A percentile compares a stretch with the other conserved stretches of the same genome.
phyloP scores from a whole-genome alignment of 1,140 invertebrate species.

The Amphibalanus amphitrite region DNA sequence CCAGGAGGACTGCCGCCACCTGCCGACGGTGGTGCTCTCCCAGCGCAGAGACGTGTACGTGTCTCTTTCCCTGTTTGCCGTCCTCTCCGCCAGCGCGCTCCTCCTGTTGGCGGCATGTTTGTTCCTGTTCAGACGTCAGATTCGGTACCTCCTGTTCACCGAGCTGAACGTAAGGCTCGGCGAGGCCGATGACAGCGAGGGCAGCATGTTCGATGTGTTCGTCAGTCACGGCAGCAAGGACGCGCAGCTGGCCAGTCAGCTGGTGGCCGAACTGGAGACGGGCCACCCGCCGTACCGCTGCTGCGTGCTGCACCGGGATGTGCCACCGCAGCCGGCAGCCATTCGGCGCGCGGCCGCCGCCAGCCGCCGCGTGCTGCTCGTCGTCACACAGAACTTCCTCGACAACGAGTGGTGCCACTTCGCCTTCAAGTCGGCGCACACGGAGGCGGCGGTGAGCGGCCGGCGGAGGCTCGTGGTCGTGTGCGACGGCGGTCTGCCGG shows the following conservation, averaged over 20 bases:
- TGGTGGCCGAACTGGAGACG: constrained; percentile 63
- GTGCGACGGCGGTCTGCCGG: constrained; percentile 61
- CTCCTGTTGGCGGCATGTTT: constrained; percentile 10
- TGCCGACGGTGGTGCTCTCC: constrained; percentile 14
- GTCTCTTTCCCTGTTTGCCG: constrained; percentile 13
- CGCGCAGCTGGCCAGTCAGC: constrained; percentile 54
- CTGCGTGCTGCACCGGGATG: constrained; percentile 78
- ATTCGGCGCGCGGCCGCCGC: constrained; percentile 82
- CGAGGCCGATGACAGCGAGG: constrained; percentile 41
- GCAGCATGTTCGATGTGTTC: constrained; percentile 87
- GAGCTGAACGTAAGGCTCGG: constrained; percentile 43
- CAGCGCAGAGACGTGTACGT: constrained; percentile 13
- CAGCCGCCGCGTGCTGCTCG: constrained; percentile 69
- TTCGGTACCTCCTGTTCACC: constrained; percentile 1
- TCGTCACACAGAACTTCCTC: constrained; percentile 81
- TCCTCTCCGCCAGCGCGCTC: constrained; percentile 14
- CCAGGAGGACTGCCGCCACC: constrained; percentile 2
- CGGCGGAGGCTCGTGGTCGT: constrained; percentile 66
- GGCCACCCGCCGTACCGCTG: constrained; percentile 65
- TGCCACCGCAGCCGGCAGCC: constrained; percentile 37
- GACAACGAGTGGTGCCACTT: constrained; percentile 87
- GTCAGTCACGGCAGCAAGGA: constrained; percentile 84
- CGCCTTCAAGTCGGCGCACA: constrained; percentile 84
- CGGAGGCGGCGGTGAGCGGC: constrained; percentile 63
- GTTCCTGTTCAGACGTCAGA: constrained; percentile 10